Evolutionary conservation across 2,888 invertebrate genomes (phyloP).

Genomic region (Formica aserva): DNA sequence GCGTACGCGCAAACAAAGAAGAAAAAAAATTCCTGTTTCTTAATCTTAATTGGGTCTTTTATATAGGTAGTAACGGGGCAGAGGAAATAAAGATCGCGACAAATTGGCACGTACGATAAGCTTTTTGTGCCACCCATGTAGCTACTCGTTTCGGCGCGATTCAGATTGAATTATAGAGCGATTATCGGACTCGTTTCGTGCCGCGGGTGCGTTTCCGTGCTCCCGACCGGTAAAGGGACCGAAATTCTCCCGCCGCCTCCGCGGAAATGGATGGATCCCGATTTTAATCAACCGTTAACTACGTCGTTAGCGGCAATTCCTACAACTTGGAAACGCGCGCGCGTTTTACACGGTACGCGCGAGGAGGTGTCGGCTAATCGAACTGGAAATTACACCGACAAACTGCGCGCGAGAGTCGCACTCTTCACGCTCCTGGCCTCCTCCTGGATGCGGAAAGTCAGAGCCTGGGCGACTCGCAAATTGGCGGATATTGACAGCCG

Average conservation of each 20-base stretch:
- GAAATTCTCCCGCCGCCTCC: constrained; percentile 43
- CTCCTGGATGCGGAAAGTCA: constrained; percentile 28
- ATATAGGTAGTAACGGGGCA: neutral
- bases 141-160: constrained; percentile 28
- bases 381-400: constrained; percentile 73
- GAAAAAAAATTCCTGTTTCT: neutral
- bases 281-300: constrained; percentile 76
- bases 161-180: constrained; percentile 46
- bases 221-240: constrained; percentile 15
- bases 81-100: constrained; percentile 28
- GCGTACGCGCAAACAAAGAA: neutral
- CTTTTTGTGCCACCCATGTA: constrained; percentile 19
- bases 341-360: neutral
- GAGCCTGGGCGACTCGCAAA: constrained; percentile 39
- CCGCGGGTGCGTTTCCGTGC: constrained; percentile 38
- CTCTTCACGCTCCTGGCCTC: neutral
- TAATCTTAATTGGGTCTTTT: neutral
- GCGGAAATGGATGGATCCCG: constrained; percentile 63
- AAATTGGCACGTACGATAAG: constrained; percentile 38
- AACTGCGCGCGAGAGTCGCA: constrained; percentile 38
- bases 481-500: constrained; percentile 72
- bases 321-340: constrained; percentile 32
- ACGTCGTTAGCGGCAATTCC: constrained; percentile 62
- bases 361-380: constrained; percentile 65
- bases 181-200: constrained; percentile 49